Evolutionary conservation across 2,797 vertebrate genomes (phyloP).

Genomic region (Enteromius trimaculatus): DNA sequence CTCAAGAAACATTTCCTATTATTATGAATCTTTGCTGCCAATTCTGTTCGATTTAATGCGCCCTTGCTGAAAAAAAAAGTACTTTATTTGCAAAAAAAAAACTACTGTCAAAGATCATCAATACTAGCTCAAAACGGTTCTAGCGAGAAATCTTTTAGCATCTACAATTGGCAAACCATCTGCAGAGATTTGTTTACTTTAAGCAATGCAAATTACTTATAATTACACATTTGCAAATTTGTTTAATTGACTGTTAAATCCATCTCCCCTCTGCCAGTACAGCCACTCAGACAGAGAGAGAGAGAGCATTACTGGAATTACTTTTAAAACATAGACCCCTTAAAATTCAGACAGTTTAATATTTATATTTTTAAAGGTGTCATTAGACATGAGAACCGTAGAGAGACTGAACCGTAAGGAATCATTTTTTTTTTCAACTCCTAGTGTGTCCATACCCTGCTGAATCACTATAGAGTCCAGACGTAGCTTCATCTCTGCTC

Average conservation of each 20-base stretch:
- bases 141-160: background rate
- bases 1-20: background rate
- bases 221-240: constrained; percentile 8
- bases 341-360: constrained; percentile 3
- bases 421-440: background rate
- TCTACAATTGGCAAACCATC: background rate
- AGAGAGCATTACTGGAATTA: constrained; percentile 14
- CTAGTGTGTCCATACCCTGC: constrained; percentile 76
- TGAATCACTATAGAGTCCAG: constrained; percentile 92
- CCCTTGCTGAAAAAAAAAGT: background rate
- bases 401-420: background rate
- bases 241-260: constrained; percentile 27
- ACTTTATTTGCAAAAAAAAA: background rate
- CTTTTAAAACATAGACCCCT: background rate
- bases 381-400: background rate
- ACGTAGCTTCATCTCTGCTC: constrained; percentile 89
- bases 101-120: background rate
- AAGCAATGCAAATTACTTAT: constrained; percentile 13
- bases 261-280: background rate
- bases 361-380: background rate
- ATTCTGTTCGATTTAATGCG: background rate
- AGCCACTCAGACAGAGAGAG: background rate
- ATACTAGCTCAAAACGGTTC: background rate
- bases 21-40: background rate
- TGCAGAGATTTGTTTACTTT: background rate